Evolutionary conservation across 2,113 vertebrate genomes (phyloP).

Genomic region (Neoarius graeffei): DNA sequence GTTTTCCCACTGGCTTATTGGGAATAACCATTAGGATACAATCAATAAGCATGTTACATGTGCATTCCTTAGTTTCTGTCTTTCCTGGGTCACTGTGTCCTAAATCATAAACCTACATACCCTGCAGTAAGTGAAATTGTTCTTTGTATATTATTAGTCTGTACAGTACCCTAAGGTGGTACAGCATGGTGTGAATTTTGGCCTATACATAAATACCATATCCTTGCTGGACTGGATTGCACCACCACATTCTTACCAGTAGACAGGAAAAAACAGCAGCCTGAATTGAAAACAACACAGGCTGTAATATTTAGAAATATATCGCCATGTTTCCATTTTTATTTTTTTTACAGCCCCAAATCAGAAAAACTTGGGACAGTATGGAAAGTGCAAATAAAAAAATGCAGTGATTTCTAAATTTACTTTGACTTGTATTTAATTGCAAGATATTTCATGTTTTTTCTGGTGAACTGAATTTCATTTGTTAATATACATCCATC

Average conservation of each 20-base stretch:
- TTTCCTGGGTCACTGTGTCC: not conserved
- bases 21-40: constrained; percentile 15
- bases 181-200: constrained; percentile 47
- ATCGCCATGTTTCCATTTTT: not conserved
- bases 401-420: too few relatives aligned
- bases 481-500: too few relatives aligned
- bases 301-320: constrained; percentile 4
- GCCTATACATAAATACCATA: constrained; percentile 42
- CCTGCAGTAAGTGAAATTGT: not conserved
- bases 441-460: too few relatives aligned
- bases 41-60: constrained; percentile 17
- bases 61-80: not conserved
- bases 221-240: constrained; percentile 46
- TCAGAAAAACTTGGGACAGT: too few relatives aligned
- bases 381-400: too few relatives aligned
- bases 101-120: not conserved
- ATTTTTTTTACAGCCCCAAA: too few relatives aligned
- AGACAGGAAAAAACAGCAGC: constrained; percentile 47
- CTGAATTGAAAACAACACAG: constrained; percentile 48
- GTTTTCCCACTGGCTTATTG: constrained; percentile 33
- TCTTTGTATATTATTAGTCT: constrained; percentile 16
- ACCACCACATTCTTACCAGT: constrained; percentile 55
- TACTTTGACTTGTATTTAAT: too few relatives aligned
- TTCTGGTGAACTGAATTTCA: too few relatives aligned
- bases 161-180: constrained; percentile 52